Percentiles rank a stretch among this genome's conserved stretches.
These are phyloP conservation scores for Zapus hudsonius DNA, from an alignment of 2,113 vertebrate genomes.

Conservation along the genomic window DNA sequence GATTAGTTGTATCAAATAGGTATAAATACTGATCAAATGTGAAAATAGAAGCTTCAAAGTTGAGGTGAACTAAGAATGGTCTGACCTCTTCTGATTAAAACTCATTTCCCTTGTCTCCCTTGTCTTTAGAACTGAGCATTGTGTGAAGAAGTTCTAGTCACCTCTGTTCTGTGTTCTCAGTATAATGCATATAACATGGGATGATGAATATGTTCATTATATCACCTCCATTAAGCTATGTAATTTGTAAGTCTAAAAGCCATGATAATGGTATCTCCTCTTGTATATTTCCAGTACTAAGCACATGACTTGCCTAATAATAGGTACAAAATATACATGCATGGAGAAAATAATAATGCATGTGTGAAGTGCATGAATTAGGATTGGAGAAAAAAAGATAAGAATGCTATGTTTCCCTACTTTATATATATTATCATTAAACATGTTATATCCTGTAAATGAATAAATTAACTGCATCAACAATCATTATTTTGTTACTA, in stretches of 20 bases:
- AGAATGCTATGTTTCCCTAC: background rate
- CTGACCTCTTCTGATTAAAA: background rate
- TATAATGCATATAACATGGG: background rate
- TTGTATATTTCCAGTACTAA: background rate
- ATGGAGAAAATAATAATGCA: background rate
- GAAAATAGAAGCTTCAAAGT: slow-evolving; percentile 2
- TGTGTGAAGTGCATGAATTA: background rate
- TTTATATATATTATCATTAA: background rate
- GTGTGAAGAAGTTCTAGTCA: background rate
- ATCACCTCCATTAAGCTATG: background rate
- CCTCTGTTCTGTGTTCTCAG: background rate
- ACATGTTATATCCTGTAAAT: background rate
- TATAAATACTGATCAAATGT: slow-evolving; percentile 5
- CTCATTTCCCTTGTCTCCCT: background rate
- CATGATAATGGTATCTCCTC: background rate
- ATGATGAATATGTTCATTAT: background rate
- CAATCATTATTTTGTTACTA: background rate
- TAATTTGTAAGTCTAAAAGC: background rate
- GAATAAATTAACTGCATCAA: background rate
- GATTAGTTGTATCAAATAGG: background rate
- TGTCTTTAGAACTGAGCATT: background rate
- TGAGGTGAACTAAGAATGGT: background rate
- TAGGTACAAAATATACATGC: background rate
- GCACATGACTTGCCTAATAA: background rate
- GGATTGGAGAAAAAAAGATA: background rate